Evolutionary conservation across 2,797 vertebrate genomes (phyloP).

Genomic region (Notoglanidium macrostoma): DNA sequence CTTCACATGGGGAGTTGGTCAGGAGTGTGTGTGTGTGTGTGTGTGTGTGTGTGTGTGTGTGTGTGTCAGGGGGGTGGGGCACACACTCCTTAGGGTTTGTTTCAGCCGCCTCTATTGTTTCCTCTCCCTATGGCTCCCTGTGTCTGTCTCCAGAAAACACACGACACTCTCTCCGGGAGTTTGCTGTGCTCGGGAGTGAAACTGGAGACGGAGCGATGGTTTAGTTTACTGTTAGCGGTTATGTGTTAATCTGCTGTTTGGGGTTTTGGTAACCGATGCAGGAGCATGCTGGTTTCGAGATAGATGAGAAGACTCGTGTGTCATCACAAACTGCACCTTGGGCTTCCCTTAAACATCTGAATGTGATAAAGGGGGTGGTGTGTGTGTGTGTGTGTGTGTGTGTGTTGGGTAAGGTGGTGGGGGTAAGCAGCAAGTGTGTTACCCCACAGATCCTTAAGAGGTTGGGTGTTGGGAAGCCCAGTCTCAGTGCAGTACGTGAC

Average conservation of each 20-base stretch:
- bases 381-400: slow-evolving; percentile 1
- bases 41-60: slow-evolving; percentile 36
- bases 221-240: background rate
- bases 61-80: slow-evolving; percentile 58
- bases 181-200: slow-evolving; percentile 21
- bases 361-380: background rate
- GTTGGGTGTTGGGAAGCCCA: slow-evolving; percentile 39
- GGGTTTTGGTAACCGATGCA: slow-evolving; percentile 47
- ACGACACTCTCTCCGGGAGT: slow-evolving; percentile 35
- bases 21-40: slow-evolving; percentile 37
- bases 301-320: slow-evolving; percentile 19
- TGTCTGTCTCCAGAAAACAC: slow-evolving; percentile 85
- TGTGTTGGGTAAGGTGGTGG: background rate
- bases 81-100: slow-evolving; percentile 80
- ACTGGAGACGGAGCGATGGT: slow-evolving; percentile 36
- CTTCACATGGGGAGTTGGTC: slow-evolving; percentile 83
- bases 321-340: slow-evolving; percentile 26
- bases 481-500: slow-evolving; percentile 22
- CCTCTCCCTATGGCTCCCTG: slow-evolving; percentile 84
- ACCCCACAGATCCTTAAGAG: slow-evolving; percentile 42
- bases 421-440: slow-evolving; percentile 53
- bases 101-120: slow-evolving; percentile 87
- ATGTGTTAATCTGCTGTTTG: background rate
- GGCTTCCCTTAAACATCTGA: slow-evolving; percentile 41
- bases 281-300: slow-evolving; percentile 32